Conservation (phyloP, 2,888 invertebrate species). For the Anthophora plumipes region DNA sequence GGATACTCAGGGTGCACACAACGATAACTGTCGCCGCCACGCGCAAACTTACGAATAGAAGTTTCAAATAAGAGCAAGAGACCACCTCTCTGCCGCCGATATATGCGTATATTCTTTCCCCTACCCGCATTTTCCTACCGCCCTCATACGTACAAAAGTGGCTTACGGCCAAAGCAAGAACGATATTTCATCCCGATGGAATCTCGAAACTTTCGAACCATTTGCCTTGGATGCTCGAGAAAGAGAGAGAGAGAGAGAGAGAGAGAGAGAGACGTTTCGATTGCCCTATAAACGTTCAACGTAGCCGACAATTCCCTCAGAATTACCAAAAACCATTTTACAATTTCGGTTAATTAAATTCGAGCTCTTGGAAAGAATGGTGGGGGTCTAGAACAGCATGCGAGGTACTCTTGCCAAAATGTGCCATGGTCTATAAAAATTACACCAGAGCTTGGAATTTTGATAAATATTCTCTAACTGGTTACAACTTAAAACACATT, state of each 20-base stretch:
- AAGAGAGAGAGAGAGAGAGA: neutral
- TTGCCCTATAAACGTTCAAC: neutral
- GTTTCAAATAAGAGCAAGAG: constrained; percentile 37
- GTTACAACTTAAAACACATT: too few species aligned
- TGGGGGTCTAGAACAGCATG: neutral
- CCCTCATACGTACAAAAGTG: constrained; percentile 17
- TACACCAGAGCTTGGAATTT: neutral
- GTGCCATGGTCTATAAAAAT: too few species aligned
- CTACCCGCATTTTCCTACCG: neutral
- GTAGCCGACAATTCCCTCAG: neutral
- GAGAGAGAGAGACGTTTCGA: constrained; percentile 1
- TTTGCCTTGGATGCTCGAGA: constrained; percentile 10
- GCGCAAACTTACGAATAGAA: constrained; percentile 40
- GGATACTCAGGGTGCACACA: neutral
- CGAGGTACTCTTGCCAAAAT: too few species aligned
- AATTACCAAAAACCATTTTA: neutral
- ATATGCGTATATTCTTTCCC: neutral
- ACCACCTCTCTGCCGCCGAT: neutral
- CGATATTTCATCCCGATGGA: constrained; percentile 41
- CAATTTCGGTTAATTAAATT: neutral
- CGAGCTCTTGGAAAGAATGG: too few species aligned
- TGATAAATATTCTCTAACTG: neutral
- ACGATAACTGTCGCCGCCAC: constrained; percentile 33
- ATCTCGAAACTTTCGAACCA: constrained; percentile 39
- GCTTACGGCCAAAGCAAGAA: constrained; percentile 29